Base-by-base conservation (phyloP, 2,113 vertebrate genomes). In the Sarotherodon lohbergeri region DNA sequence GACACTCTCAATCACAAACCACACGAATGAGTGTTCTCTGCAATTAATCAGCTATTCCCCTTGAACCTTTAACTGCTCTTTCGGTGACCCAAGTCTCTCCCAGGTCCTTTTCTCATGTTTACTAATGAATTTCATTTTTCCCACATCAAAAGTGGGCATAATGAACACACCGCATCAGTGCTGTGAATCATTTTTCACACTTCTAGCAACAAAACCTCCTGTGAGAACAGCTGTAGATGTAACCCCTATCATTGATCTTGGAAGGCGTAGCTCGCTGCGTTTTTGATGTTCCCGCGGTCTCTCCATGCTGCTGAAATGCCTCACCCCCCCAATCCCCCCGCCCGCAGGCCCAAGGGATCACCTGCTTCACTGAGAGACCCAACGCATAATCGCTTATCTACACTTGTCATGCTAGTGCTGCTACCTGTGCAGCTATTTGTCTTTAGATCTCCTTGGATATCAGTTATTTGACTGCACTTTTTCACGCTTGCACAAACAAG, bases 301-400 rank as follows among this genome's bases (percentile, higher is more conserved):
- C 81, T 83, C 54, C 78, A 82, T 41, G 16, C 89, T 61, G 66
- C 73, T 41, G 88, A 92, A 88, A 88, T 10, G 50, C 82, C 56
- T 56, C 83, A 56, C 82, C 59, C 56, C 85, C 59, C 9, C 59
- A 48, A 16, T 24, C 7, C 22, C 19, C 63, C 84, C 36, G 36
- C 92, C 90, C 76, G 54, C 39, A 0, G 88, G 85, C 86, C 81
- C 81, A 81, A 94, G 91, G 86, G 89, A 94, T 93, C 92, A 91
- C 93, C 88, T 88, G 92, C 86, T 87, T 83, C 63, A 6, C 71
- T 80, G 89, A 90, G 89, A 89, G 46, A 92, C 91, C 86, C 91
- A 90, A 92, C 88, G 91, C 82, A 80, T 93, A 95, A 95, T 95
- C 87, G 79, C 94, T 95, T 95, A 95, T 93, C 94, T 89, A 68